A percentile compares a stretch with the other conserved stretches of the same genome.
These are phyloP conservation scores for Zaprionus ghesquierei DNA, from an alignment of 1,140 invertebrate genomes.

Conservation along the genomic window DNA sequence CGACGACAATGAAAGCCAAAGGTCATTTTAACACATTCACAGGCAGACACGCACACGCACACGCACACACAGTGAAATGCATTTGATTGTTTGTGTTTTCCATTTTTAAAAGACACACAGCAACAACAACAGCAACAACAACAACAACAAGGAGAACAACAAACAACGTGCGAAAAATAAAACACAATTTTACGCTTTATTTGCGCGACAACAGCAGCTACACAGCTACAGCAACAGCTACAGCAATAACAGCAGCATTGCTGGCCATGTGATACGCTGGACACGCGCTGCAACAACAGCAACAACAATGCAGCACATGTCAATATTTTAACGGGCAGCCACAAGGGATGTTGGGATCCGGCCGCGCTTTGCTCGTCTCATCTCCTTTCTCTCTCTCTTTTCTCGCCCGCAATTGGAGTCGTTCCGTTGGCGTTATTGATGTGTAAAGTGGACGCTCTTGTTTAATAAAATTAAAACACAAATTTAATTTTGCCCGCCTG, in stretches of 20 bases:
- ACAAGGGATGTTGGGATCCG: constrained; percentile 41
- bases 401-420: constrained; percentile 30
- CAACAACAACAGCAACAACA: background rate
- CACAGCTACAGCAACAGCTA: constrained; percentile 4
- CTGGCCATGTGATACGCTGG: constrained; percentile 53
- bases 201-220: constrained; percentile 44
- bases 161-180: constrained; percentile 46
- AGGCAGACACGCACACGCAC: constrained; percentile 2
- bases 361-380: background rate
- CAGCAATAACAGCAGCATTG: constrained; percentile 49
- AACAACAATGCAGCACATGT: constrained; percentile 33
- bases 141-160: constrained; percentile 14
- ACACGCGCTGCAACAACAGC: background rate
- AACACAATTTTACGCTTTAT: constrained; percentile 76
- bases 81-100: constrained; percentile 73
- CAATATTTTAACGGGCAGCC: constrained; percentile 70
- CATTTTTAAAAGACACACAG: constrained; percentile 48
- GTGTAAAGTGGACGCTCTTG: constrained; percentile 69
- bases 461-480: constrained; percentile 79
- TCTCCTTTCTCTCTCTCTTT: background rate
- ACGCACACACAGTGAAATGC: constrained; percentile 57
- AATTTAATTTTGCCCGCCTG: constrained; percentile 42
- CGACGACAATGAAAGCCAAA: constrained; percentile 67
- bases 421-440: constrained; percentile 54
- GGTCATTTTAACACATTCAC: constrained; percentile 63